Percentiles rank a stretch among this genome's conserved stretches.
Evolutionary conservation across 1,140 invertebrate species (phyloP).

Genomic region (Macrobrachium rosenbergii): DNA sequence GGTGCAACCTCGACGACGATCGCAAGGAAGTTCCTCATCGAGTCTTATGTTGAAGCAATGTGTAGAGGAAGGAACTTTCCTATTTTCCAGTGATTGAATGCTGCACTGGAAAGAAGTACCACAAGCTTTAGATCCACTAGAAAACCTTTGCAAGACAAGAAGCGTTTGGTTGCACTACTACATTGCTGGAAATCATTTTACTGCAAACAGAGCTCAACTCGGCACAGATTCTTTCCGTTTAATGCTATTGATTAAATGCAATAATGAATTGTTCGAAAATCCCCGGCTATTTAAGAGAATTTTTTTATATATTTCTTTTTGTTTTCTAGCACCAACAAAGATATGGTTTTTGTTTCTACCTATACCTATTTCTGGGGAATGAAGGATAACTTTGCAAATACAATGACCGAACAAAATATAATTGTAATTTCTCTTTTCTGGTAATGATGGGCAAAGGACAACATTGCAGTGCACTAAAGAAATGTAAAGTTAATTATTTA

Average conservation of each 20-base stretch:
- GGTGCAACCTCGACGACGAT: background rate
- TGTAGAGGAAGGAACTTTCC: conserved; percentile 7
- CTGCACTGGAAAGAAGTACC: background rate
- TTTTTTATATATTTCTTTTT: no score
- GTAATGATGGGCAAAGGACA: no score
- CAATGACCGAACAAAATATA: no score
- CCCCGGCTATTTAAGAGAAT: no score
- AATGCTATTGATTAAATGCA: background rate
- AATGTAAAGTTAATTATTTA: no score
- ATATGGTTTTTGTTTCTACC: no score
- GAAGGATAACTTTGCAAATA: no score
- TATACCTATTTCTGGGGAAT: no score
- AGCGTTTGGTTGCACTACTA: background rate
- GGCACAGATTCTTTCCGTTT: no score
- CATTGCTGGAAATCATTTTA: conserved; percentile 5
- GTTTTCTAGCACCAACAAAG: no score
- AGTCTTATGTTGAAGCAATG: background rate
- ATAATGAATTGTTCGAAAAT: background rate
- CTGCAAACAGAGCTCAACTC: background rate
- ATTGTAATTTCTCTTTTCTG: no score
- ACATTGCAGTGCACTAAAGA: no score
- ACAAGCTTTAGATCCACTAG: background rate
- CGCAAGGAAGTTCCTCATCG: background rate
- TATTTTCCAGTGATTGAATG: background rate
- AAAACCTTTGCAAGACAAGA: background rate